Conservation (phyloP, 53 echinoderm and acorn worm species). For the Arbacia lixula region DNA sequence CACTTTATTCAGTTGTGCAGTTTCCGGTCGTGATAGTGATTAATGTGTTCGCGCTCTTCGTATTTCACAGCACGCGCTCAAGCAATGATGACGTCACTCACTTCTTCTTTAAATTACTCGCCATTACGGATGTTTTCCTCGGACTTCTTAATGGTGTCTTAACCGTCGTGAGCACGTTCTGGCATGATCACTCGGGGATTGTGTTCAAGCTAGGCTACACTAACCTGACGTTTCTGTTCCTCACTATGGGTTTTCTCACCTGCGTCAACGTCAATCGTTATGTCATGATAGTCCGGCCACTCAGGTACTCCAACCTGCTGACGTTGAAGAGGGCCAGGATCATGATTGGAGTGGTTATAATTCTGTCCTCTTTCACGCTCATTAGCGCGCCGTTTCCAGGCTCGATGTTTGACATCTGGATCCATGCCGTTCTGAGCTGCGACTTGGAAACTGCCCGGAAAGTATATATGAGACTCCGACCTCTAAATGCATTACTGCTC, state of each 20-base stretch:
- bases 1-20: too few species aligned
- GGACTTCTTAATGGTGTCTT: too few species aligned
- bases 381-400: background rate
- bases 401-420: background rate
- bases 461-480: background rate
- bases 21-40: too few species aligned
- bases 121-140: too few species aligned
- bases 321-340: constrained; percentile 10
- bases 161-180: too few species aligned
- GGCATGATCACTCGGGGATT: too few species aligned
- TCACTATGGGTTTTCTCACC: background rate
- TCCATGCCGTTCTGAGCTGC: background rate
- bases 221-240: background rate
- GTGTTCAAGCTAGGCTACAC: too few species aligned
- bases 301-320: background rate
- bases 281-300: constrained; percentile 1
- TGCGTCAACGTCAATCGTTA: constrained; percentile 28
- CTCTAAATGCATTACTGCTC: background rate
- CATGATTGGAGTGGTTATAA: background rate
- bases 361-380: background rate
- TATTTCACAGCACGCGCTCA: too few species aligned
- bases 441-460: background rate
- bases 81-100: too few species aligned
- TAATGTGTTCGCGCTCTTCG: too few species aligned
- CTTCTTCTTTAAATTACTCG: too few species aligned